A percentile compares a stretch with the other conserved stretches of the same genome.
Conservation (phyloP, 2,888 invertebrate species). For the Hydrotaea cyrtoneurina region DNA sequence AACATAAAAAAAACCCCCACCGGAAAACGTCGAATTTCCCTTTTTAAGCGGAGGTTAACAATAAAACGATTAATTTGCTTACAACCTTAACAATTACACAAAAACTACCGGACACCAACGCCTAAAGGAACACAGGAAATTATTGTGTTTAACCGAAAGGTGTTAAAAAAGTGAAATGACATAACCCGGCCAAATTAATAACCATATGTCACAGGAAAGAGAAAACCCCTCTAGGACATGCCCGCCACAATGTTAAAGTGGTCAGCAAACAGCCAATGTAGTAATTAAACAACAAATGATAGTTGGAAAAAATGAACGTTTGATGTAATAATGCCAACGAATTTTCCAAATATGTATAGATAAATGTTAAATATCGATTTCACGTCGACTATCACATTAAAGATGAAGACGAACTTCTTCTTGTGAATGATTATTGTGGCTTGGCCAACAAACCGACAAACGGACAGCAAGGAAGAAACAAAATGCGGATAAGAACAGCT, state of each 20-base stretch:
- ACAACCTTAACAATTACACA: slow-evolving; percentile 35
- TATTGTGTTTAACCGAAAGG: slow-evolving; percentile 61
- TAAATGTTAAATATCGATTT: background rate
- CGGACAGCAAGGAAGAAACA: background rate
- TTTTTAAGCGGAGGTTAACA: slow-evolving; percentile 20
- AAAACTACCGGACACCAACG: slow-evolving; percentile 27
- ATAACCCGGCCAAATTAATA: slow-evolving; percentile 46
- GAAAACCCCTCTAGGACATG: background rate
- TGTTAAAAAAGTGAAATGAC: slow-evolving; percentile 64
- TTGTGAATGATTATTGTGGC: slow-evolving; percentile 16
- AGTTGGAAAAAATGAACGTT: slow-evolving; percentile 14
- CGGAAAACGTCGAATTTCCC: too few species aligned
- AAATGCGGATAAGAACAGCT: slow-evolving; percentile 19
- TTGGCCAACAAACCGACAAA: background rate
- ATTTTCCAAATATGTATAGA: background rate
- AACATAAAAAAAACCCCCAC: too few species aligned
- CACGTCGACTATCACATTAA: background rate
- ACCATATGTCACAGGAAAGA: slow-evolving; percentile 45
- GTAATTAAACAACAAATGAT: slow-evolving; percentile 30
- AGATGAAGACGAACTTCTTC: slow-evolving; percentile 41
- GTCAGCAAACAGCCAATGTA: background rate
- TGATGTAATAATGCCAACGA: background rate
- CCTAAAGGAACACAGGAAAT: slow-evolving; percentile 52
- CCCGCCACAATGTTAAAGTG: background rate
- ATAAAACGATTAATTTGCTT: slow-evolving; percentile 51